phyloP scores from a whole-genome alignment of 1,140 invertebrate species.

The Drosophila repletoides region DNA sequence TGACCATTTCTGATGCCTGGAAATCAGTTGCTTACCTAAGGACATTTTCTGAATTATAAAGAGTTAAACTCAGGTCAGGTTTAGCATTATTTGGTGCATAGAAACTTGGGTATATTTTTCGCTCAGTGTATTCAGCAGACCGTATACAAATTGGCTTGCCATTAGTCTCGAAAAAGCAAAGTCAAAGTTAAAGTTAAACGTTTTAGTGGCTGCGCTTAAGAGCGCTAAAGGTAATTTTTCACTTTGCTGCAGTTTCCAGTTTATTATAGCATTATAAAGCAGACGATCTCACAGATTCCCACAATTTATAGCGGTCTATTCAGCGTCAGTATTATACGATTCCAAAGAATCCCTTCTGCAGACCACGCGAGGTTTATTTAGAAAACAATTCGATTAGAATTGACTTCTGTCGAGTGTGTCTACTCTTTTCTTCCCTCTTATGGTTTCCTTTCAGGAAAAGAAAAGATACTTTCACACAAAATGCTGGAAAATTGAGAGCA shows the following conservation, averaged over 20 bases:
- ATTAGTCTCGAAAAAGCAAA: constrained; percentile 70
- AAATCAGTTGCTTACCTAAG: too few species aligned
- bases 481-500: constrained; percentile 16
- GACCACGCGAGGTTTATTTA: constrained; percentile 68
- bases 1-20: too few species aligned
- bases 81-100: too few species aligned
- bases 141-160: constrained; percentile 75
- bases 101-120: too few species aligned
- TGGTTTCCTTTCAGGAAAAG: constrained; percentile 12
- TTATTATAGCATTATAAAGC: constrained; percentile 62
- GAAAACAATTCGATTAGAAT: constrained; percentile 79
- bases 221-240: constrained; percentile 37
- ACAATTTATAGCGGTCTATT: constrained; percentile 57
- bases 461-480: constrained; percentile 67
- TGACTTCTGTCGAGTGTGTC: constrained; percentile 75
- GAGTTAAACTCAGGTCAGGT: too few species aligned
- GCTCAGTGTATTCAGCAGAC: too few species aligned
- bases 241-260: constrained; percentile 68
- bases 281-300: constrained; percentile 41
- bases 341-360: constrained; percentile 44
- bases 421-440: background rate
- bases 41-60: too few species aligned
- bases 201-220: constrained; percentile 76
- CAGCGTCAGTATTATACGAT: too few species aligned
- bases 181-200: constrained; percentile 73